These are phyloP conservation scores for Ostrea denselamellosa DNA, from an alignment of 1,140 invertebrate species.

Conservation along the genomic window DNA sequence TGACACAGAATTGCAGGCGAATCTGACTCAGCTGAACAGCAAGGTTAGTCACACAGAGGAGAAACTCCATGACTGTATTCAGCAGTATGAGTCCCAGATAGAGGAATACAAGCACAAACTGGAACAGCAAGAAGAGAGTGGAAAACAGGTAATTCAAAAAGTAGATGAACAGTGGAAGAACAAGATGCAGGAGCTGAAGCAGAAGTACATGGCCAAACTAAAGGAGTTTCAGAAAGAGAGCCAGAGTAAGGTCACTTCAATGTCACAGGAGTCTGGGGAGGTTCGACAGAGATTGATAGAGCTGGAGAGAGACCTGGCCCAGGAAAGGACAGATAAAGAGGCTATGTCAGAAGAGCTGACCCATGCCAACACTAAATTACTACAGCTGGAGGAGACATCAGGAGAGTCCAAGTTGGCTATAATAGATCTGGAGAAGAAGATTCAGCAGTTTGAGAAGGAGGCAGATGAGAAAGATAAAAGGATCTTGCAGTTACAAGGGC, in stretches of 20 bases:
- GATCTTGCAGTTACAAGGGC: constrained; percentile 30
- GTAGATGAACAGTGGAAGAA: constrained; percentile 68
- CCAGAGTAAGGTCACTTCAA: constrained; percentile 55
- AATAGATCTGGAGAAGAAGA: constrained; percentile 66
- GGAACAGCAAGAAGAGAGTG: constrained; percentile 65
- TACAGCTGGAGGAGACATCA: constrained; percentile 68
- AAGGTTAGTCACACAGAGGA: constrained; percentile 70
- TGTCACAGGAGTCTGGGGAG: constrained; percentile 47
- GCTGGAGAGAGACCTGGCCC: constrained; percentile 49
- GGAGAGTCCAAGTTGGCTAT: constrained; percentile 63
- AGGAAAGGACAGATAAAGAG: constrained; percentile 64
- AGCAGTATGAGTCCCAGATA: constrained; percentile 74
- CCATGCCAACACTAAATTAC: constrained; percentile 71
- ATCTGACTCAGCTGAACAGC: constrained; percentile 70
- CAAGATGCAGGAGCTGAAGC: constrained; percentile 73
- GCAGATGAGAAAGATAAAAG: constrained; percentile 48
- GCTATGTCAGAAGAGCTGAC: constrained; percentile 68
- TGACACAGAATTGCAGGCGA: constrained; percentile 71
- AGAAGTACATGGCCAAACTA: constrained; percentile 60
- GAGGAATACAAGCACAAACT: constrained; percentile 72
- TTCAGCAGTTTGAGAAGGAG: constrained; percentile 59
- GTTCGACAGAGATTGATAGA: constrained; percentile 25
- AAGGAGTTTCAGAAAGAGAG: constrained; percentile 68
- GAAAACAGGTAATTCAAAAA: constrained; percentile 68
- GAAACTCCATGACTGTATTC: constrained; percentile 71